A percentile compares a stretch with the other conserved stretches of the same genome.
These are phyloP conservation scores for Melanotaenia boesemani DNA, from an alignment of 2,797 vertebrate genomes.

Conservation along the genomic window DNA sequence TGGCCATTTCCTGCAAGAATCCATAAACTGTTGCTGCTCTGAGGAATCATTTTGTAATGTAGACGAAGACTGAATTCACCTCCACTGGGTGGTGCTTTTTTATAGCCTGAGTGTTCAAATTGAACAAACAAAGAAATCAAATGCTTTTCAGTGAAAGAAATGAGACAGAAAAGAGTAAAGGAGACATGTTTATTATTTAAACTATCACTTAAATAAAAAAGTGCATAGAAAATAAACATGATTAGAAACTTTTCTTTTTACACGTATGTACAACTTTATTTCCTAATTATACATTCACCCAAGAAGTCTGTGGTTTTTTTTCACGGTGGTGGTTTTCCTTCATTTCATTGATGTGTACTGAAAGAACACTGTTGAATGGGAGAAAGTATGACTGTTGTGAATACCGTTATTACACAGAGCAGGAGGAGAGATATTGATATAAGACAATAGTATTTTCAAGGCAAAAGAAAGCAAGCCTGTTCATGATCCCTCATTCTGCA, in stretches of 20 bases:
- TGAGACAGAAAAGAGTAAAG: constrained; percentile 86
- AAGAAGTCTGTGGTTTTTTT: constrained; percentile 96
- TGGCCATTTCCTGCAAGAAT: constrained; percentile 58
- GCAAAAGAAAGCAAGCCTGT: constrained; percentile 74
- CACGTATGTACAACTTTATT: constrained; percentile 98
- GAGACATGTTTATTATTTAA: constrained; percentile 99
- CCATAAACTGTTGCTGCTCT: constrained; percentile 37
- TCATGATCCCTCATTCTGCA: constrained; percentile 50
- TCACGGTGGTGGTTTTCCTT: constrained; percentile 91
- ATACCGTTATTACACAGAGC: constrained; percentile 80
- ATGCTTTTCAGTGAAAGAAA: constrained; percentile 20
- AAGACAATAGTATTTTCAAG: constrained; percentile 80
- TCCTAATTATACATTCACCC: constrained; percentile 99
- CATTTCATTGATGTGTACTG: constrained; percentile 88
- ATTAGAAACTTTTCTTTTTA: constrained; percentile 99
- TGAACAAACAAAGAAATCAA: not conserved
- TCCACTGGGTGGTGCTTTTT: not conserved
- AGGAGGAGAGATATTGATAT: constrained; percentile 71
- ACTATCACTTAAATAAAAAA: constrained; percentile 99
- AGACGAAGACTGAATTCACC: constrained; percentile 2
- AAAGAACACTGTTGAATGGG: constrained; percentile 91
- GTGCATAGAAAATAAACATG: constrained; percentile 99
- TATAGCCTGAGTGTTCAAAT: not conserved
- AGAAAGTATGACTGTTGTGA: constrained; percentile 74
- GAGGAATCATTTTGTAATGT: constrained; percentile 36